These are phyloP conservation scores for Ormia ochracea DNA, from an alignment of 2,888 invertebrate species.

Conservation along the genomic window DNA sequence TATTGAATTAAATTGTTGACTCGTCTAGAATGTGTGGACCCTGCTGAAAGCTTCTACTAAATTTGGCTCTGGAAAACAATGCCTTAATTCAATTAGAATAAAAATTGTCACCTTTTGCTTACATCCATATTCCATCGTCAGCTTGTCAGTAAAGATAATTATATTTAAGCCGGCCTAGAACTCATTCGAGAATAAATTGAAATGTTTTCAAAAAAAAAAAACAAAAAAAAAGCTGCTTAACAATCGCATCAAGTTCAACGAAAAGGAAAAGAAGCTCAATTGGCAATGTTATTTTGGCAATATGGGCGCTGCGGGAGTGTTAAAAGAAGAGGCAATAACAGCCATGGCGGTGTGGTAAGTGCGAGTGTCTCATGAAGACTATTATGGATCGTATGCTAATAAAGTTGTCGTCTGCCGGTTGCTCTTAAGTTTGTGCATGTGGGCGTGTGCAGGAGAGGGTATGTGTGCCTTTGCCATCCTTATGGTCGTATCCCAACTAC, in stretches of 20 bases:
- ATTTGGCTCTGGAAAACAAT: no score
- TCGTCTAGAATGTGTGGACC: background rate
- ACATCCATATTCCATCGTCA: background rate
- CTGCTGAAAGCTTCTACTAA: no score
- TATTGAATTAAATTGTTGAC: background rate
- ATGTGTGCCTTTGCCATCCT: background rate
- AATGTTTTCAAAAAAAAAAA: background rate
- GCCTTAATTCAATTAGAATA: background rate
- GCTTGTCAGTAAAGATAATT: background rate
- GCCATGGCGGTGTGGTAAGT: background rate
- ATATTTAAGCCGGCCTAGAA: background rate
- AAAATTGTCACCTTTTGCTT: background rate
- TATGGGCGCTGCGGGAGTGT: background rate
- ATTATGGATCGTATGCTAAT: conserved; percentile 75
- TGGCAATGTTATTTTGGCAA: conserved; percentile 18
- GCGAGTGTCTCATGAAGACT: conserved; percentile 22
- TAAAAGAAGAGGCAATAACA: background rate
- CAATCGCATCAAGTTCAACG: conserved; percentile 12
- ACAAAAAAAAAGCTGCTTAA: conserved; percentile 12
- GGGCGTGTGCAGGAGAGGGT: conserved; percentile 15
- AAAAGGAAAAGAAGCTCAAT: conserved; percentile 30
- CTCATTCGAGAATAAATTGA: background rate
- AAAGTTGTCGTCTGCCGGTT: conserved; percentile 68
- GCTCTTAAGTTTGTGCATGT: conserved; percentile 48
- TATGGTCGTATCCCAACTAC: background rate